phyloP scores from a whole-genome alignment of 2,113 vertebrate genomes.

The Dicerorhinus sumatrensis region DNA sequence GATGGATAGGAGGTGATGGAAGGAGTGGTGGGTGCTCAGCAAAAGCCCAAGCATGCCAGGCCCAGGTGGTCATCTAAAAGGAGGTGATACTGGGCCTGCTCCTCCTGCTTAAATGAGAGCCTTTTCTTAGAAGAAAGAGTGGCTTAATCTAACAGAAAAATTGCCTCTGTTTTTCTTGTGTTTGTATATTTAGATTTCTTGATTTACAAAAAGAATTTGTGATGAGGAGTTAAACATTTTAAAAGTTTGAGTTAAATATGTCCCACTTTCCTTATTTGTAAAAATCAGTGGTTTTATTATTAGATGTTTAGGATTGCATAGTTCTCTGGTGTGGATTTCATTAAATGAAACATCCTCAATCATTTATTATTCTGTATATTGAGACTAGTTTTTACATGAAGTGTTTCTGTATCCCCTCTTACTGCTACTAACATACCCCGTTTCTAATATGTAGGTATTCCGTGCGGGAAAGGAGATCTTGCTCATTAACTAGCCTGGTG shows the following conservation, averaged over 20 bases:
- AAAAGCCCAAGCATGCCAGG: not conserved
- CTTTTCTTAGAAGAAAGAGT: not conserved
- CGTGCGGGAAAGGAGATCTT: not conserved
- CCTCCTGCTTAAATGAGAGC: not conserved
- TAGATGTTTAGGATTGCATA: not conserved
- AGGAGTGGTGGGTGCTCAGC: not conserved
- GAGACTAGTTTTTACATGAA: not conserved
- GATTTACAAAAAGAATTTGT: not conserved
- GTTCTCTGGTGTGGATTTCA: not conserved
- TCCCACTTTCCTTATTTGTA: not conserved
- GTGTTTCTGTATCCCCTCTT: not conserved
- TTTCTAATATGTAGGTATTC: not conserved
- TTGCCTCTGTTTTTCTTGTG: not conserved
- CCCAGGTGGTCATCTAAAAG: not conserved
- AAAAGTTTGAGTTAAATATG: not conserved
- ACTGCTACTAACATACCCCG: not conserved
- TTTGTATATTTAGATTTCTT: not conserved
- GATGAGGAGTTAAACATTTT: not conserved
- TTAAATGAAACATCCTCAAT: not conserved
- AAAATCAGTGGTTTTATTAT: not conserved
- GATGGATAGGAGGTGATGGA: not conserved
- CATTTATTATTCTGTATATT: not conserved
- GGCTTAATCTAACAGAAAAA: not conserved
- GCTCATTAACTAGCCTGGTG: not conserved
- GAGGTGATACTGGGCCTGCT: not conserved